These are phyloP conservation scores for Amblyteles armatorius DNA, from an alignment of 2,888 invertebrate genomes.

Conservation along the genomic window DNA sequence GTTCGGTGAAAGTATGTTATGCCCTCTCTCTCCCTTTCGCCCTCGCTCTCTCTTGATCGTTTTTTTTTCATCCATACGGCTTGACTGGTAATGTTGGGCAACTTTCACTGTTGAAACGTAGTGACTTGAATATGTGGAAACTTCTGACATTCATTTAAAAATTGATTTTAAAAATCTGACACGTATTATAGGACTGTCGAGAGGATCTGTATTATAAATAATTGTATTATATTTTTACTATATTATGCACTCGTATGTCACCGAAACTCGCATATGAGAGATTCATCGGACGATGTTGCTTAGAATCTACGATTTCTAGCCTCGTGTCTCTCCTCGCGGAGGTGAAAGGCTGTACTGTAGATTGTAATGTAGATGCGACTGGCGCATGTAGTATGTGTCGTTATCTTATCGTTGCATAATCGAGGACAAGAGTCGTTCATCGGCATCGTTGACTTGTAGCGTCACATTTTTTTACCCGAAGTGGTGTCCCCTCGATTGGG, in stretches of 20 bases:
- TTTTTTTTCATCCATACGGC: background rate
- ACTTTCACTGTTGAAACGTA: constrained; percentile 1
- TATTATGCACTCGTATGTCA: background rate
- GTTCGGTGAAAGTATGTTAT: background rate
- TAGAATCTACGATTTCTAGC: background rate
- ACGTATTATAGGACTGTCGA: background rate
- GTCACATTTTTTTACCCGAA: background rate
- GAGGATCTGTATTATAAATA: background rate
- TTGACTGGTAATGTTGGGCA: background rate
- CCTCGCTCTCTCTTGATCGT: background rate
- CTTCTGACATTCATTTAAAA: background rate
- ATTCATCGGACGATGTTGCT: background rate
- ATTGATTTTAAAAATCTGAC: background rate
- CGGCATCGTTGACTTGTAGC: background rate
- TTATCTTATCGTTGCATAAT: background rate
- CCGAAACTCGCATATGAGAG: background rate
- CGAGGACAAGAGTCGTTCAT: background rate
- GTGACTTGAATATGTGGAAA: background rate
- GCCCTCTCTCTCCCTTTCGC: background rate
- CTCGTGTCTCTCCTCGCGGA: background rate
- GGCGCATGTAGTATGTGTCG: background rate
- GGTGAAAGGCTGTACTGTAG: constrained; percentile 2
- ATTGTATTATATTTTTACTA: background rate
- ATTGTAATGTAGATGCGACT: background rate
- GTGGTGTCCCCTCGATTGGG: background rate